These are phyloP conservation scores for Galbula dea DNA, from an alignment of 2,113 vertebrate genomes.

Conservation along the genomic window DNA sequence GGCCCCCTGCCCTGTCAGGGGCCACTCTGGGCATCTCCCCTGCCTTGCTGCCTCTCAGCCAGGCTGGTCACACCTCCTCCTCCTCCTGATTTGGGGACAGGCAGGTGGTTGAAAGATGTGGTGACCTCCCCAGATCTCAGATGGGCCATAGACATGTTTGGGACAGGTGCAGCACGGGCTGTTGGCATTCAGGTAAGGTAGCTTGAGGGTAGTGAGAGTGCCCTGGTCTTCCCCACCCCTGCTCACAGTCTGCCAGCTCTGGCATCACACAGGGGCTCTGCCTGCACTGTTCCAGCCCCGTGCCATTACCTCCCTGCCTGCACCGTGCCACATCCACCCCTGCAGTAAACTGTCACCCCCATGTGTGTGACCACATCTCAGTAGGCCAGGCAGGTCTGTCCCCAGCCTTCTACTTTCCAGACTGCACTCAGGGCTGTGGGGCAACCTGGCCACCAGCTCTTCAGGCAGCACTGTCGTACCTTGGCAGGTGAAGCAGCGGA, in stretches of 20 bases:
- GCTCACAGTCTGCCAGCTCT: background rate
- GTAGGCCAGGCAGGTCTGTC: background rate
- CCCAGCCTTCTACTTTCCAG: background rate
- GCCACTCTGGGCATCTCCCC: background rate
- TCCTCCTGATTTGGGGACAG: background rate
- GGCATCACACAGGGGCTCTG: background rate
- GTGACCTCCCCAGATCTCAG: background rate
- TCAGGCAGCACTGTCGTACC: slow-evolving; percentile 66
- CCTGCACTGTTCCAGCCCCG: background rate
- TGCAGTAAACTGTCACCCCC: background rate
- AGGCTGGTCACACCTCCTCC: background rate
- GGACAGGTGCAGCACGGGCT: fast-evolving
- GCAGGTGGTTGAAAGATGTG: background rate
- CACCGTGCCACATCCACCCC: background rate
- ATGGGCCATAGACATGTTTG: fast-evolving
- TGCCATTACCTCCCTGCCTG: background rate
- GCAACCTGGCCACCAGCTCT: background rate
- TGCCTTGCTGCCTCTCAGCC: background rate
- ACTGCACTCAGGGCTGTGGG: background rate
- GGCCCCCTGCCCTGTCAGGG: background rate
- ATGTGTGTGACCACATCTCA: fast-evolving
- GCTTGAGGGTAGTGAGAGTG: background rate
- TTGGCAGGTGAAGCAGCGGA: slow-evolving; percentile 98
- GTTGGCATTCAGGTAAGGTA: background rate
- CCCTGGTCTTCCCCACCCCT: background rate